phyloP scores from a whole-genome alignment of 2,888 invertebrate genomes.

The Tetheella fluctuosa region DNA sequence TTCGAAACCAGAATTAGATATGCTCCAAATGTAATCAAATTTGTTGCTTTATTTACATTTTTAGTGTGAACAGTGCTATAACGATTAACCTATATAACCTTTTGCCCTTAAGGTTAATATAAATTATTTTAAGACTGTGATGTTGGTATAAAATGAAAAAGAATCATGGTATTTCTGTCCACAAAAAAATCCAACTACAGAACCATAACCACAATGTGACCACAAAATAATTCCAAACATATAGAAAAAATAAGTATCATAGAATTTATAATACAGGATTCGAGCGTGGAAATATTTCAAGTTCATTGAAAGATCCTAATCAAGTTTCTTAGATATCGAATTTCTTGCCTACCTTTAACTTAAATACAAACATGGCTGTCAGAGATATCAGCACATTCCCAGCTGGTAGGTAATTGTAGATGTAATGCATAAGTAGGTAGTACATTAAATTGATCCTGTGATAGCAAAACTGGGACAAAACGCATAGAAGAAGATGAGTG shows the following conservation, averaged over 20 bases:
- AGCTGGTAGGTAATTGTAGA: too few species aligned
- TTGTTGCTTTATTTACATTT: constrained; percentile 13
- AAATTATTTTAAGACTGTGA: neutral
- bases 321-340: constrained; percentile 1
- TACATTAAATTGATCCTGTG: too few species aligned
- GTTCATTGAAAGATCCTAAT: constrained; percentile 3
- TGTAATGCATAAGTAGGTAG: too few species aligned
- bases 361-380: neutral
- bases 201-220: neutral
- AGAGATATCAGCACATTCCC: neutral
- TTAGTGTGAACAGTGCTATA: constrained; percentile 1
- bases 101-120: constrained; percentile 2
- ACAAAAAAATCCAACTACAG: neutral
- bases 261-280: neutral
- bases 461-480: too few species aligned
- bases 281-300: neutral
- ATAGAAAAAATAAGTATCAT: neutral
- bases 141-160: neutral
- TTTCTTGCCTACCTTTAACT: neutral
- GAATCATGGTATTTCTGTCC: neutral
- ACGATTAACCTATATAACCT: neutral
- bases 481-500: too few species aligned
- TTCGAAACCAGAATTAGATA: constrained; percentile 20
- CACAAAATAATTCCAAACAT: constrained; percentile 1
- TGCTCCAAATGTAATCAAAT: constrained; percentile 12